Percentiles rank a stretch among this genome's conserved stretches.
Evolutionary conservation across 1,140 invertebrate genomes (phyloP).

Genomic region (Phenacoccus solenopsis): DNA sequence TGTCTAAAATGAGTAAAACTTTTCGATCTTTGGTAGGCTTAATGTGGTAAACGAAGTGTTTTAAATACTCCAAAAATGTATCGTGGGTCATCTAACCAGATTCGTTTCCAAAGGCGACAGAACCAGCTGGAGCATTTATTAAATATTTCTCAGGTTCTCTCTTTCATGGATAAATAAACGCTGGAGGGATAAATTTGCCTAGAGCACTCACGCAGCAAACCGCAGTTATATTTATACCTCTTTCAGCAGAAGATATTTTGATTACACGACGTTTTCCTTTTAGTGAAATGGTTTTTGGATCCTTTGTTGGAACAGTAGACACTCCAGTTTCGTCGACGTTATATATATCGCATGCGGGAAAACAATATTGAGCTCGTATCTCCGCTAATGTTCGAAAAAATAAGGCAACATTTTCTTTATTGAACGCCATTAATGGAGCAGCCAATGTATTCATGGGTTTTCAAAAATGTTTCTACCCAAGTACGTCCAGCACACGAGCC

Average conservation of each 20-base stretch:
- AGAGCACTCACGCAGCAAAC: constrained; percentile 32
- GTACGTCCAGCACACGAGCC: too few species aligned
- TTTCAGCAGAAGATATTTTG: constrained; percentile 34
- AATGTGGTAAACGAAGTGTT: constrained; percentile 20
- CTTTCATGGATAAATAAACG: constrained; percentile 35
- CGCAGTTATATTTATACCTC: constrained; percentile 35
- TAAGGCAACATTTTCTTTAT: neutral
- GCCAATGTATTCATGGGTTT: too few species aligned
- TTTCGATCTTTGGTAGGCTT: neutral
- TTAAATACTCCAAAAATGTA: constrained; percentile 26
- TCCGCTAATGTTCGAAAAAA: constrained; percentile 5
- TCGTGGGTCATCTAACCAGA: constrained; percentile 30
- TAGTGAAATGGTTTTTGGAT: constrained; percentile 30
- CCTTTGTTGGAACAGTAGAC: constrained; percentile 33
- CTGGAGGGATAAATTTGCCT: constrained; percentile 34
- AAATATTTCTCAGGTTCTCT: constrained; percentile 34
- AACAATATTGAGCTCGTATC: constrained; percentile 16
- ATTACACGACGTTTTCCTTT: constrained; percentile 35
- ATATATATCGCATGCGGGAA: constrained; percentile 23
- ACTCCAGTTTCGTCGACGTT: constrained; percentile 37
- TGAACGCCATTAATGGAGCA: constrained; percentile 9
- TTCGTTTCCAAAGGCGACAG: constrained; percentile 29
- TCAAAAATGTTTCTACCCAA: too few species aligned
- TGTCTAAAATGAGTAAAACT: constrained; percentile 20
- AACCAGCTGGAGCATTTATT: constrained; percentile 33